Conservation (phyloP, 1,140 invertebrate species). For the Diuraphis noxia region DNA sequence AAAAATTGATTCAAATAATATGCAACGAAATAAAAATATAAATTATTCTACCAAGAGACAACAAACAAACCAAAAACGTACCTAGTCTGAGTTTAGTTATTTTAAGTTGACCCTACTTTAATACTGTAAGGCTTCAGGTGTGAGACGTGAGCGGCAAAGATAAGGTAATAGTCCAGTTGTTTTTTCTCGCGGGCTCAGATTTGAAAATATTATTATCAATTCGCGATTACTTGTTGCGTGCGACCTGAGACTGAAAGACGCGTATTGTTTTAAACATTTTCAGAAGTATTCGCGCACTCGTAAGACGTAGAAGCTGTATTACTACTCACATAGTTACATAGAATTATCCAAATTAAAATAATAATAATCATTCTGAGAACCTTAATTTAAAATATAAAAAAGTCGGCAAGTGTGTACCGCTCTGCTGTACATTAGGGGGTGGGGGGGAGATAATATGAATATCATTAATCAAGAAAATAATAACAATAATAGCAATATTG, state of each 20-base stretch:
- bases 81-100: background rate
- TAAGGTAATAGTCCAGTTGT: background rate
- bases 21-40: background rate
- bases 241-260: too few species aligned
- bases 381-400: too few species aligned
- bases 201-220: background rate
- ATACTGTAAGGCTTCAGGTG: background rate
- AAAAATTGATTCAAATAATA: background rate
- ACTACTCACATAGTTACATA: background rate
- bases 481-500: too few species aligned
- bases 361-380: too few species aligned
- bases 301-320: background rate
- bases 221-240: constrained; percentile 12
- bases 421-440: too few species aligned
- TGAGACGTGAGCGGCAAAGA: background rate
- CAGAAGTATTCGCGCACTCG: background rate
- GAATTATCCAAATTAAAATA: background rate
- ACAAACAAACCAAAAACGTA: background rate
- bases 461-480: too few species aligned
- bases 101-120: background rate
- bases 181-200: background rate
- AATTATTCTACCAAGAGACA: background rate
- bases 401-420: too few species aligned
- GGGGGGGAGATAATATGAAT: too few species aligned
- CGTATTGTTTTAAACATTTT: background rate